Conservation (phyloP, 2,113 vertebrate genomes). For the Tinamus guttatus region DNA sequence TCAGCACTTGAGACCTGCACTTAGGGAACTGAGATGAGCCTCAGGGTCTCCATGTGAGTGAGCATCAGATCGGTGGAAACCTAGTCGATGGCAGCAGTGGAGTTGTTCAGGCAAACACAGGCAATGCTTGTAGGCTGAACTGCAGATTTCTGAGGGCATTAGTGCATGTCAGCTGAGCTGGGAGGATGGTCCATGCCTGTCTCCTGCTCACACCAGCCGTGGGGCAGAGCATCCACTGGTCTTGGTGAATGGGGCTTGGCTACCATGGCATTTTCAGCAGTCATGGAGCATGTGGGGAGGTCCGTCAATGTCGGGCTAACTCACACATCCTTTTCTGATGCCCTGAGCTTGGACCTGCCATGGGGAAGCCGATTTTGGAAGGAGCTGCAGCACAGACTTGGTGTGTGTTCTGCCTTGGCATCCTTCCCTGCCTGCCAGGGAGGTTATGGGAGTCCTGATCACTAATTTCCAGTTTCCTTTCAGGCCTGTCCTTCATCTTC, state of each 20-base stretch:
- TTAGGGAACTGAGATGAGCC: neutral
- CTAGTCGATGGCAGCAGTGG: neutral
- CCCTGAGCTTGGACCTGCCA: neutral
- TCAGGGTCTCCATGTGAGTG: neutral
- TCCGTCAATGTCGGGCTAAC: neutral
- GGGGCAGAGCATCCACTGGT: neutral
- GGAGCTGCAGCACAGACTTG: neutral
- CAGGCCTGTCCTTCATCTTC: neutral
- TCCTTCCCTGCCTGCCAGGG: neutral
- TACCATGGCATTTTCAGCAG: neutral
- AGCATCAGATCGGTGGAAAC: neutral
- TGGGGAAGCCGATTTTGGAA: neutral
- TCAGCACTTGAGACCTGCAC: rapidly evolving
- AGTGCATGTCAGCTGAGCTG: neutral
- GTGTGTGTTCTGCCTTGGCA: neutral
- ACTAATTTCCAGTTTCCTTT: neutral
- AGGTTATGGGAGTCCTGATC: neutral
- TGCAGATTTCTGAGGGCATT: neutral
- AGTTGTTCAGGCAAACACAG: neutral
- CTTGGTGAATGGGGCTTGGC: neutral
- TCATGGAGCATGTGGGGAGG: neutral
- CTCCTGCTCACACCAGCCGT: neutral
- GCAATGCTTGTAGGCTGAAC: neutral
- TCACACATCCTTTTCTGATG: neutral
- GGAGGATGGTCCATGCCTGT: neutral